Percentiles rank a stretch among this genome's conserved stretches.
These are phyloP conservation scores for Cephus nigrinus DNA, from an alignment of 2,888 invertebrate species.

Conservation along the genomic window DNA sequence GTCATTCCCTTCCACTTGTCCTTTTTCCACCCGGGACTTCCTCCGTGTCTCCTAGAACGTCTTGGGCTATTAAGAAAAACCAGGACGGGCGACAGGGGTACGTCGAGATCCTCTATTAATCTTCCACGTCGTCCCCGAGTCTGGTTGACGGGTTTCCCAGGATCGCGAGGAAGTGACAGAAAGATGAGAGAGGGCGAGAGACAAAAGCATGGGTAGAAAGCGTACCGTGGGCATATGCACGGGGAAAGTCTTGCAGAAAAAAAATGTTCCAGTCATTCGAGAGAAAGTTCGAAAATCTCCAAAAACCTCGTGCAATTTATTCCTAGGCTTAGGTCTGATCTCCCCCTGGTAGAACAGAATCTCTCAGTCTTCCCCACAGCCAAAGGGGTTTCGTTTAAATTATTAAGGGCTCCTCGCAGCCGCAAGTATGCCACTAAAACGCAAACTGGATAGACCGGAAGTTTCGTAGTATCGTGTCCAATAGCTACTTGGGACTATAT, in stretches of 20 bases:
- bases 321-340: neutral
- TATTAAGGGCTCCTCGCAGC: slow-evolving; percentile 39
- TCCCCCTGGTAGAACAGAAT: neutral
- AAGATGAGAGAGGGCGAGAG: neutral
- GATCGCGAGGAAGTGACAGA: neutral
- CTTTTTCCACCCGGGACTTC: neutral
- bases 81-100: slow-evolving; percentile 27
- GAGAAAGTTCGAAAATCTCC: neutral
- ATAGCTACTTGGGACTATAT: neutral
- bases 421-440: slow-evolving; percentile 21
- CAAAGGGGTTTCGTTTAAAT: slow-evolving; percentile 28
- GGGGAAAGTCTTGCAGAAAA: neutral
- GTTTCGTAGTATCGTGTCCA: neutral
- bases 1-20: neutral
- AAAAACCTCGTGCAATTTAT: neutral
- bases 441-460: slow-evolving; percentile 1
- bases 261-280: neutral
- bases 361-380: neutral
- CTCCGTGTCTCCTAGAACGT: slow-evolving; percentile 22
- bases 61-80: slow-evolving; percentile 36
- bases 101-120: slow-evolving; percentile 36
- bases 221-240: neutral
- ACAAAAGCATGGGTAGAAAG: neutral
- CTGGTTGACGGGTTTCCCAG: neutral
- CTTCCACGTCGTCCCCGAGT: slow-evolving; percentile 13